Base-by-base conservation (phyloP, 2,888 invertebrate species). In the Keiferia lycopersicella region DNA sequence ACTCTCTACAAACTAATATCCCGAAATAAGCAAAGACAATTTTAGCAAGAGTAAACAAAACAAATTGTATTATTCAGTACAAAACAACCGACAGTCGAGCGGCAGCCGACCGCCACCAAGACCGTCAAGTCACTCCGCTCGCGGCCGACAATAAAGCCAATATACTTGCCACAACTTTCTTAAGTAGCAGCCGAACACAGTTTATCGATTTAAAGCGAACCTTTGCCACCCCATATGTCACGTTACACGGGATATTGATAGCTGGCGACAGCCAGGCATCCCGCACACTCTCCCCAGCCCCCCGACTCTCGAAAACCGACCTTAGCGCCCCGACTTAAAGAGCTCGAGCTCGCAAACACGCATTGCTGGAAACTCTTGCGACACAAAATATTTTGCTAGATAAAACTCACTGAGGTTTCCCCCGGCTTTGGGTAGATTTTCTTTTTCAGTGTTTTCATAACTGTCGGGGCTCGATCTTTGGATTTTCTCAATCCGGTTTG, bases 241-340 rank as follows among this genome's bases (percentile, higher is more conserved):
- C 79, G 86, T 87, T 87, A 83, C 80, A 84, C 74, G 74, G 79
- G 84, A 88, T 88, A 90, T 89, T 89, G 90, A 89, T 89, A 89
- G 89, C 81, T 85, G 87, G 81, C 85, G 89, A 89, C 89, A 88
- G 82, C 74, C 73, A 80, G 83, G 82, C 83, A 73, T 81, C 82
- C 87, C 87, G 86, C 76, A 74, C 75, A 77, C 74, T 75, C 68
- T 69, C 70, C 70, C 65, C 65, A 69, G 68, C 64, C 26, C 16
- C 53, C 48, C 67, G 20, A 64, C 39, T 14, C 39, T 14, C 59
- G 22, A 74, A 71, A 72, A 38, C 71, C 67, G 70, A 71, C 73
- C 75, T 75, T 83, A 78, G 65, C 6, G 1, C 70, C 2, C 53
- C 14, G 6, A 0, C 1, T 53, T 70, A 82, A 67, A 69, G 75